Evolutionary conservation across 2,888 invertebrate species (phyloP).

Genomic region (Mythimna pallens): DNA sequence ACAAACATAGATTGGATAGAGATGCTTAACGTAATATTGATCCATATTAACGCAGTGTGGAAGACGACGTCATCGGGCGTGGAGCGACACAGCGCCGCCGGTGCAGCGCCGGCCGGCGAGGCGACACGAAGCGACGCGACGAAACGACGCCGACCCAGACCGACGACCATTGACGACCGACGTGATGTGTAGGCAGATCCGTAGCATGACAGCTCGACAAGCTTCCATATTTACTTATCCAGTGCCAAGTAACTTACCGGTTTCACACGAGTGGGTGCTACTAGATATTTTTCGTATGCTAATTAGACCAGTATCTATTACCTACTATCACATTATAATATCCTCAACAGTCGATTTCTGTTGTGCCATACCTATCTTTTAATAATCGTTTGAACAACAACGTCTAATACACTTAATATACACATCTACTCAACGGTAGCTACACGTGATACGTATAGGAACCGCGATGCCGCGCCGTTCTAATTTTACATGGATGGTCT

Average conservation of each 20-base stretch:
- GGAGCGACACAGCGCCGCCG: constrained; percentile 29
- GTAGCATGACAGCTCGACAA: constrained; percentile 84
- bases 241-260: constrained; percentile 86
- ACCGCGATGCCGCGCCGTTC: constrained; percentile 34
- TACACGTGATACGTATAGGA: constrained; percentile 10
- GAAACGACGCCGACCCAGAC: constrained; percentile 27
- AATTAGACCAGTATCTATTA: constrained; percentile 78
- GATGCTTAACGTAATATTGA: constrained; percentile 66
- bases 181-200: constrained; percentile 85
- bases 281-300: constrained; percentile 83
- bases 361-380: constrained; percentile 38
- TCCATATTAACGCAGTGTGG: constrained; percentile 64
- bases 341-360: constrained; percentile 62
- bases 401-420: background rate
- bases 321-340: constrained; percentile 71
- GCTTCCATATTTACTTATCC: constrained; percentile 89
- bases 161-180: constrained; percentile 29
- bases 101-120: constrained; percentile 16
- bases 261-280: constrained; percentile 86
- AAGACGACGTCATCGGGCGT: constrained; percentile 49
- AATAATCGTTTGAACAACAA: constrained; percentile 21
- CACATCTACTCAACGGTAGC: constrained; percentile 14
- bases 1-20: constrained; percentile 29
- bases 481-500: constrained; percentile 56
- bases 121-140: constrained; percentile 35